Evolutionary conservation across 2,888 invertebrate species (phyloP).

Genomic region (Suillia variegata): DNA sequence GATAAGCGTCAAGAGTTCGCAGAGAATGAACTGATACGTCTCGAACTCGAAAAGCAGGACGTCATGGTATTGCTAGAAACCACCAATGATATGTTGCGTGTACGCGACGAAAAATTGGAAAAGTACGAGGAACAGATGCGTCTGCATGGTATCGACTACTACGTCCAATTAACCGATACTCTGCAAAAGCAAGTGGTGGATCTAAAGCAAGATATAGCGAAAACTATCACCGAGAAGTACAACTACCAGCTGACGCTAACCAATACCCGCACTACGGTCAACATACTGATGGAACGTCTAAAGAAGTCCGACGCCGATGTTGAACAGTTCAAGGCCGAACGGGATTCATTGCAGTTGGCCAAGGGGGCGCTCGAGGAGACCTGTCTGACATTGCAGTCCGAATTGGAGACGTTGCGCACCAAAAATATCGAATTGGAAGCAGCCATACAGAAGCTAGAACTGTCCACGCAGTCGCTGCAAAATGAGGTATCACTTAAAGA

Average conservation of each 20-base stretch:
- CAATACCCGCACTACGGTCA: slow-evolving; percentile 60
- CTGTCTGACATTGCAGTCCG: slow-evolving; percentile 48
- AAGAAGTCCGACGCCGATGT: slow-evolving; percentile 62
- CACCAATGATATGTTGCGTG: slow-evolving; percentile 59
- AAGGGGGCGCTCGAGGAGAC: slow-evolving; percentile 54
- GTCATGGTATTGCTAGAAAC: slow-evolving; percentile 58
- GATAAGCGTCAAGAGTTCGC: slow-evolving; percentile 65
- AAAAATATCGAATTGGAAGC: slow-evolving; percentile 51
- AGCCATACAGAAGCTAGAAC: slow-evolving; percentile 44
- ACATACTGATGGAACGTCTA: slow-evolving; percentile 60
- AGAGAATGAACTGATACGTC: slow-evolving; percentile 64
- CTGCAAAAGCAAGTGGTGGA: slow-evolving; percentile 59
- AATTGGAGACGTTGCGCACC: slow-evolving; percentile 44
- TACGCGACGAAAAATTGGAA: slow-evolving; percentile 58
- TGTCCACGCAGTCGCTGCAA: slow-evolving; percentile 55
- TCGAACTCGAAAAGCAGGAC: slow-evolving; percentile 64
- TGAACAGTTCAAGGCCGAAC: slow-evolving; percentile 57
- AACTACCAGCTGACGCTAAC: slow-evolving; percentile 60
- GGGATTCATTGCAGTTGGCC: slow-evolving; percentile 52
- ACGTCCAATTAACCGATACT: slow-evolving; percentile 55
- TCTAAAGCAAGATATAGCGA: slow-evolving; percentile 57
- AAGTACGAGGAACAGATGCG: slow-evolving; percentile 57
- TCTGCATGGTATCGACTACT: slow-evolving; percentile 59
- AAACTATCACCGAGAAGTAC: slow-evolving; percentile 59
- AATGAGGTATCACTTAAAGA: slow-evolving; percentile 60